Evolutionary conservation across 2,113 vertebrate species (phyloP).

Genomic region (Podarcis raffonei): DNA sequence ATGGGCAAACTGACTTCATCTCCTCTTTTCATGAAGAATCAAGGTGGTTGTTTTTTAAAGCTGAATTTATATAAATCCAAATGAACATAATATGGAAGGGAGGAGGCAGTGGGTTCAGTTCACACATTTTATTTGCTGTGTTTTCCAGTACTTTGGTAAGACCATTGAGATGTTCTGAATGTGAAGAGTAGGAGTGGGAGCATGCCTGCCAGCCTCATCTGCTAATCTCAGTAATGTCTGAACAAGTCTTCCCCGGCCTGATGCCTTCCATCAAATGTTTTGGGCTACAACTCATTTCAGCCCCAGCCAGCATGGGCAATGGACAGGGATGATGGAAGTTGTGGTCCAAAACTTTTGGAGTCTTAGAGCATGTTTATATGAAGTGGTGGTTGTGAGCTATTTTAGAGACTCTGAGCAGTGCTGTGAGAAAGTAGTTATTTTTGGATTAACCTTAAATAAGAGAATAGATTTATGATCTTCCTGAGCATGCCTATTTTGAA

Average conservation of each 20-base stretch:
- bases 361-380: not conserved
- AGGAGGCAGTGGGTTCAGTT: not conserved
- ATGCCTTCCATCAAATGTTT: no score
- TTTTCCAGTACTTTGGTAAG: not conserved
- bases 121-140: not conserved
- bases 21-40: conserved; percentile 88
- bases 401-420: not conserved
- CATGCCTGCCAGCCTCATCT: not conserved
- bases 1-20: conserved; percentile 92
- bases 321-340: no score
- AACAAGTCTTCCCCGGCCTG: no score
- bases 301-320: no score
- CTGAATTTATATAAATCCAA: not conserved
- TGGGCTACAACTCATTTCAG: no score
- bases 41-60: conserved; percentile 73
- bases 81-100: not conserved
- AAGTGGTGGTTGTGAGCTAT: not conserved
- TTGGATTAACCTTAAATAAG: not conserved
- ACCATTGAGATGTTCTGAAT: not conserved
- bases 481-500: not conserved
- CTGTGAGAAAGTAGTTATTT: not conserved
- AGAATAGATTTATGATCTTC: not conserved
- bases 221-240: not conserved
- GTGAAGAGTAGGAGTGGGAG: not conserved
- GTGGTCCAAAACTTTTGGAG: no score